Conservation (phyloP, 2,797 vertebrate species). For the Psittacula derbiana region DNA sequence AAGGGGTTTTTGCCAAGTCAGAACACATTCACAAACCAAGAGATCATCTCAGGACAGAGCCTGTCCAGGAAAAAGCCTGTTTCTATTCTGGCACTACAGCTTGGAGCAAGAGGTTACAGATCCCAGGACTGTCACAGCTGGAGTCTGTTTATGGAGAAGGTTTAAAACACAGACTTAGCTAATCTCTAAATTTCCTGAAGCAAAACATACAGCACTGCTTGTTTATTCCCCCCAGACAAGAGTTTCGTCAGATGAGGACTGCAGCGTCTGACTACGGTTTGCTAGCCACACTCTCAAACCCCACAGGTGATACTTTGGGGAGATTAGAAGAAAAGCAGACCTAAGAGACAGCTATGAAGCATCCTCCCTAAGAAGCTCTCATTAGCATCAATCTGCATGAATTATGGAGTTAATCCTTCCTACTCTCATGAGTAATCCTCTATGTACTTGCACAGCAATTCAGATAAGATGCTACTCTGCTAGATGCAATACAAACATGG, state of each 20-base stretch:
- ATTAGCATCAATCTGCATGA: neutral
- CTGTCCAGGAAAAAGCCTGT: conserved; percentile 21
- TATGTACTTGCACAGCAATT: neutral
- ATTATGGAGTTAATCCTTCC: neutral
- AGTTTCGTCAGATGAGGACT: neutral
- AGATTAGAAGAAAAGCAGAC: neutral
- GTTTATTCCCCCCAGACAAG: neutral
- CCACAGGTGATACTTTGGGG: neutral
- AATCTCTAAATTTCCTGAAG: conserved; percentile 15
- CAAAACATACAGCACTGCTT: neutral
- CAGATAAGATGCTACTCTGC: neutral
- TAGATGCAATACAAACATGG: neutral
- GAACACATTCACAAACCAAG: neutral
- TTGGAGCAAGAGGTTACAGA: neutral
- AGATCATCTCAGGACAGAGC: conserved; percentile 40
- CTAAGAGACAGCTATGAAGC: neutral
- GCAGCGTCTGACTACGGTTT: neutral
- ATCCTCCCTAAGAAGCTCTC: neutral
- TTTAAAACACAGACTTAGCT: conserved; percentile 26
- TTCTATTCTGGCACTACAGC: conserved; percentile 10
- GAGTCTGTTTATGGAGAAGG: neutral
- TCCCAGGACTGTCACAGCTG: neutral
- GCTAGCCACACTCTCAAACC: neutral
- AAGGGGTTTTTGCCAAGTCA: conserved; percentile 7
- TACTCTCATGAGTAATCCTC: neutral